Conservation (phyloP, 2,113 vertebrate genomes). For the Edolisoma coerulescens region DNA sequence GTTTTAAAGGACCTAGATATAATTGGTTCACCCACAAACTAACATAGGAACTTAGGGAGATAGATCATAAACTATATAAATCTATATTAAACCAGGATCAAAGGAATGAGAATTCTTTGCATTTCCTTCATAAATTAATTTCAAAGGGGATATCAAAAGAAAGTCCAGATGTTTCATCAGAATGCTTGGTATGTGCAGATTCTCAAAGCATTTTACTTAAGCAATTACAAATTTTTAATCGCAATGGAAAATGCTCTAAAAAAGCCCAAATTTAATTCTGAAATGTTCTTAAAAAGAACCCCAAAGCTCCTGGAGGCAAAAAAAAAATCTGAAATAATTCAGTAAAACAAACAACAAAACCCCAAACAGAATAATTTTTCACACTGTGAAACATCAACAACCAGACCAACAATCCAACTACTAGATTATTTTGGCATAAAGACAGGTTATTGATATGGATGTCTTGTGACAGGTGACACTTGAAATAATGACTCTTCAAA, state of each 20-base stretch:
- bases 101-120: neutral
- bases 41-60: neutral
- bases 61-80: neutral
- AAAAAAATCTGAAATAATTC: neutral
- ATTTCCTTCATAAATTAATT: neutral
- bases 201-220: neutral
- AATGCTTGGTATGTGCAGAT: neutral
- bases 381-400: neutral
- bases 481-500: neutral
- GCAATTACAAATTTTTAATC: neutral
- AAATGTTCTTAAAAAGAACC: neutral
- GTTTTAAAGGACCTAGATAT: neutral
- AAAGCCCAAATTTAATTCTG: neutral
- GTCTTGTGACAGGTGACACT: neutral
- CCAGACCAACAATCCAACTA: neutral
- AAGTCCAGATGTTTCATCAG: neutral
- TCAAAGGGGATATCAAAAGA: neutral
- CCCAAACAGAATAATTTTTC: neutral
- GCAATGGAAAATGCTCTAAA: neutral
- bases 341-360: neutral
- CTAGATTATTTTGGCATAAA: neutral
- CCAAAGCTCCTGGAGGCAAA: neutral
- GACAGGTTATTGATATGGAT: neutral
- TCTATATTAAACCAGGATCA: neutral
- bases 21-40: neutral